A percentile compares a stretch with the other conserved stretches of the same genome.
These are phyloP conservation scores for Drosophila meridiana DNA, from an alignment of 2,888 invertebrate species.

Conservation along the genomic window DNA sequence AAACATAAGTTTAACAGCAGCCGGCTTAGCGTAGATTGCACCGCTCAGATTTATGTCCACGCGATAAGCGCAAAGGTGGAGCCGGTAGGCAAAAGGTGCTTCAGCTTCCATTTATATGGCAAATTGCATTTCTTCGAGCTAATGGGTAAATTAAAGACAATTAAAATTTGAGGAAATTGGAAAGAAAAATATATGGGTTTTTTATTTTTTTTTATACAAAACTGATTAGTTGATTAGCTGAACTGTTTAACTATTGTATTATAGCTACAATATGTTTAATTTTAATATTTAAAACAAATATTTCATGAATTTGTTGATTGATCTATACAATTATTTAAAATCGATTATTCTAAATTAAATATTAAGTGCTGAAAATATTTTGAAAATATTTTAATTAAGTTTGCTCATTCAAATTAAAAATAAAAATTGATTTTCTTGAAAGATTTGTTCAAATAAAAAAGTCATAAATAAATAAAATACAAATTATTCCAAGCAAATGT, in stretches of 20 bases:
- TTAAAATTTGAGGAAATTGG: no score
- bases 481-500: no score
- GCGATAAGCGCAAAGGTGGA: conserved; percentile 8
- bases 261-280: background rate
- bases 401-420: no score
- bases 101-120: background rate
- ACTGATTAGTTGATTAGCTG: background rate
- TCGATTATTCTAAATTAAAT: no score
- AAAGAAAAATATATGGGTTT: background rate
- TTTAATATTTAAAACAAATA: no score
- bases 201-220: background rate
- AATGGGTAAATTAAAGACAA: background rate
- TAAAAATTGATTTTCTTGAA: background rate
- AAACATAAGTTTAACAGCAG: conserved; percentile 66
- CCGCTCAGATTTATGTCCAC: conserved; percentile 47
- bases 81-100: background rate
- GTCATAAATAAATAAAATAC: no score
- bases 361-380: no score
- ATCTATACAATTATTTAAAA: no score
- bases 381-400: no score
- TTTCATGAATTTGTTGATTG: no score
- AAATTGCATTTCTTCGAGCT: conserved; percentile 7
- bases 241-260: background rate
- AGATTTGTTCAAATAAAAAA: background rate
- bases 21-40: conserved; percentile 46